Base-by-base conservation (phyloP, 1,140 invertebrate genomes). In the Aphelenchoides fujianensis region DNA sequence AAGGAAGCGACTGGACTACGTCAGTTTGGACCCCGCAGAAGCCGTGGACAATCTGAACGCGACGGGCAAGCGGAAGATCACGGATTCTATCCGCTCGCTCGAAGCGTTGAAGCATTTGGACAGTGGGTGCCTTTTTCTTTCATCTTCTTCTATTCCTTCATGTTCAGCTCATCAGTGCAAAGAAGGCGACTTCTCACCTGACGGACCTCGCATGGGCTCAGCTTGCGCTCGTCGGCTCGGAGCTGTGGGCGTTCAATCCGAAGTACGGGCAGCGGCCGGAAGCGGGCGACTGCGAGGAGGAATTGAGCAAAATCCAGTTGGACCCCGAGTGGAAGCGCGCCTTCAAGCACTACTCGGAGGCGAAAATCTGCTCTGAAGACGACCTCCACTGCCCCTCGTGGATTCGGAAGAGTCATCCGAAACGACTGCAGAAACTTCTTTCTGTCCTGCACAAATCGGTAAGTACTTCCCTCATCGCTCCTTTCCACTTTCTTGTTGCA, bases 311-410 rank as follows among this genome's bases (percentile, higher is more conserved):
- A 35, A 28, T 72, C 9, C 23, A 74, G 31, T 23, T 74, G 1
- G 73, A 74, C 34, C 32, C 23, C 19, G 27, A 74, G 27, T 74
- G 73, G 73, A 19, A 32, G n/a, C 12, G 28, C 16, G 73, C 73
- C 16, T 37, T 77, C 41, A 48, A 48, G 19, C 34, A 66, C 34
- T 74, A 70, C 62, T 77, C 57, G 32, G 72, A 36, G 5, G 19
- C 48, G 5, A 76, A 79, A 23, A n/a, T 76, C n/a, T 76, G 78
- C 74, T 55, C 30, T 0, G 75, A 76, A 57, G 77, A 81, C 2
- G 75, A 76, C 48, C 59, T 76, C 12, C 27, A 37, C 12, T 79
- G 76, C 31, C 19, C n/a, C 34, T 54, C 52, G 64, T 75, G 35
- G 55, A 70, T 35, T 30, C 19, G 35, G 7, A 34, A 79, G 35